These are phyloP conservation scores for Lepidochrysops patricia DNA, from an alignment of 2,888 invertebrate species.

Conservation along the genomic window DNA sequence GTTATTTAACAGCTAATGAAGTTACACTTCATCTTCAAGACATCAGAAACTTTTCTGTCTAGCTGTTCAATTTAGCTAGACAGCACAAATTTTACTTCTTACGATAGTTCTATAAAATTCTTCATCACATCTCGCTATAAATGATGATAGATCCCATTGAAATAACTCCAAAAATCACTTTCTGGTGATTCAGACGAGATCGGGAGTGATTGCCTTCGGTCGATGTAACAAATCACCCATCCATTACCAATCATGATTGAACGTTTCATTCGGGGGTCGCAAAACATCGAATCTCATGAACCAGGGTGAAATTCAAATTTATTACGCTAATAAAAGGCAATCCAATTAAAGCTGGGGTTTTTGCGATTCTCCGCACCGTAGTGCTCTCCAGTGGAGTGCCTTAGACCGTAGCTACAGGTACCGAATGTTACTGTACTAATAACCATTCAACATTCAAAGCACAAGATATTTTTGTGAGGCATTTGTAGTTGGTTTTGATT, in stretches of 20 bases:
- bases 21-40: no score
- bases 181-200: not conserved
- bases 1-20: no score
- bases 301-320: slow-evolving; percentile 61
- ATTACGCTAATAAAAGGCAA: slow-evolving; percentile 69
- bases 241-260: slow-evolving; percentile 14
- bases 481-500: not conserved
- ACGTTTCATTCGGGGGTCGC: slow-evolving; percentile 39
- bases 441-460: slow-evolving; percentile 13
- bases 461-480: not conserved
- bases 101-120: no score
- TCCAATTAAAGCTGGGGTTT: slow-evolving; percentile 66
- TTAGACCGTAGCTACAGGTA: slow-evolving; percentile 38
- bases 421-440: slow-evolving; percentile 40
- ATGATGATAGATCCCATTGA: no score
- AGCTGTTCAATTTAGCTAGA: no score
- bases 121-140: no score
- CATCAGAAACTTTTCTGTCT: no score
- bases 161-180: not conserved
- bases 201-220: not conserved
- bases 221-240: not conserved
- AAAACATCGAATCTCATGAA: slow-evolving; percentile 37
- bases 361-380: slow-evolving; percentile 41
- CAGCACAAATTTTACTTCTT: no score
- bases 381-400: slow-evolving; percentile 43